Conservation (phyloP, 2,113 vertebrate genomes). For the Trochalopteron elliotii region DNA sequence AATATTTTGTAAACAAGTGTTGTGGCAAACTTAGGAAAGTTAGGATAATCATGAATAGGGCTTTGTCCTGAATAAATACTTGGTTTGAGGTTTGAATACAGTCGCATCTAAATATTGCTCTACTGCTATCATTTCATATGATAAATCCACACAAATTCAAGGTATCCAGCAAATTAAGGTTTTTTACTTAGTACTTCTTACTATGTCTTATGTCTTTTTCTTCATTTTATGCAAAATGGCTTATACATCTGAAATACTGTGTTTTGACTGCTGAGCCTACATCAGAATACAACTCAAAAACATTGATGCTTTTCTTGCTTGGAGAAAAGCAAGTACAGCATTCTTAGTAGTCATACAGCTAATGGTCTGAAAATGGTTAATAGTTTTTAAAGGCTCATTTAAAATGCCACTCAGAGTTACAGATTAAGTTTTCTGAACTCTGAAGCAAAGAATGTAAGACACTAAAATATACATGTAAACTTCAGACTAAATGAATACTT, state of each 20-base stretch:
- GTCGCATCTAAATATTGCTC: not conserved
- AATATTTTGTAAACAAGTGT: not conserved
- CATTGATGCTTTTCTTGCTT: not conserved
- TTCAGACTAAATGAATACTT: not conserved
- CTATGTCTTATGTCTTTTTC: not conserved
- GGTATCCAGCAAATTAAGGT: not conserved
- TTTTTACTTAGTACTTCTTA: not conserved
- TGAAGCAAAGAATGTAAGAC: not conserved
- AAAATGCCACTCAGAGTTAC: not conserved
- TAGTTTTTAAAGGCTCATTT: not conserved
- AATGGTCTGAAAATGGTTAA: not conserved
- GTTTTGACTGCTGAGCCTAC: not conserved
- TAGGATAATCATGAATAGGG: not conserved
- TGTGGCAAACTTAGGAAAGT: not conserved
- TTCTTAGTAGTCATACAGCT: not conserved
- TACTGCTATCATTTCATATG: not conserved
- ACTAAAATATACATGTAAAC: not conserved
- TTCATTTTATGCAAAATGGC: not conserved
- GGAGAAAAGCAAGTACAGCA: not conserved
- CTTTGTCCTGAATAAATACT: not conserved
- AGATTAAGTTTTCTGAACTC: not conserved
- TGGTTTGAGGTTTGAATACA: not conserved
- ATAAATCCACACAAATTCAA: not conserved
- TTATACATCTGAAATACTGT: not conserved
- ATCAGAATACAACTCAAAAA: not conserved